Evolutionary conservation across 2,888 invertebrate genomes (phyloP), one percentile per base, ranked within the genome.

Genomic region (Polydrusus pterygomalis): DNA sequence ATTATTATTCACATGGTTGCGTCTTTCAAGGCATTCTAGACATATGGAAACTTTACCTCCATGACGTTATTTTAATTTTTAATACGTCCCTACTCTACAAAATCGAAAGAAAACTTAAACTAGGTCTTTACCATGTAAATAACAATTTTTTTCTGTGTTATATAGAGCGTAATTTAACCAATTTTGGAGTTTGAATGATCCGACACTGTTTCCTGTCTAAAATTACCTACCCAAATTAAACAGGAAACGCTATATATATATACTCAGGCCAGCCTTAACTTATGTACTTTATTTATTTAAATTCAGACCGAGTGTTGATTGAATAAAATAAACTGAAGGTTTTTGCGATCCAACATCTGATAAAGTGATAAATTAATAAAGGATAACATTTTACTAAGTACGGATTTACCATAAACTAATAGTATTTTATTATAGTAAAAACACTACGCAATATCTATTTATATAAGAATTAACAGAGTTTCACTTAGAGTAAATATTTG

Each of bases 161-260:
- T n/a, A 25, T 7, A 7, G 34, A 7, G 34, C 34, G 8, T 34
- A 34, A 34, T 34, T n/a, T 10, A 34, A 34, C 34, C 34, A 34
- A 7, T 34, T 34, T 7, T 34, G 25, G 5, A 1, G 25, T 25
- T 25, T 5, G 2, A 47, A 15, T 1, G 47, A 17, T 5, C 47
- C n/a, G 47, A 6, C 43, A 13, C n/a, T 43, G 43, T 18, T 20
- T 63, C 43, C 47, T 25, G 25, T 25, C 45, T 47, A 64, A 64
- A 47, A 45, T 18, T 17, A 40, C 18, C 25, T 64, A 49, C 13
- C 64, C 47, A 64, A 64, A 64, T 47, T 49, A 17, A 64, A 64
- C 64, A 64, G 64, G 64, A 64, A 64, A 49, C 25, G 20, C 10
- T 40, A 13, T n/a, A n/a, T n/a, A n/a, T n/a, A n/a, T n/a, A n/a